Base-by-base conservation (phyloP, 2,797 vertebrate species). In the Gastrophryne carolinensis region DNA sequence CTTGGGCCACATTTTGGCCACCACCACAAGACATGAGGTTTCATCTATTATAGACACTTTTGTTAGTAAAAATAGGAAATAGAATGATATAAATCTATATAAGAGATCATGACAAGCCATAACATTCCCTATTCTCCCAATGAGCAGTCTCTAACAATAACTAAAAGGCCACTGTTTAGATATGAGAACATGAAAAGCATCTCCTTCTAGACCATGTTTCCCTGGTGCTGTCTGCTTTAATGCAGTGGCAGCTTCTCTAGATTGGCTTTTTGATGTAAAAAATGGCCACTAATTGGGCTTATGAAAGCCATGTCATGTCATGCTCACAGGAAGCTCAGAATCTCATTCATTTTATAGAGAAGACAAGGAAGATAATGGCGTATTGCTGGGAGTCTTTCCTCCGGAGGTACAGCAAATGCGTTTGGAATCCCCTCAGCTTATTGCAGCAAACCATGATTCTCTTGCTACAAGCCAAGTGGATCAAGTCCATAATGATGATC, bases 311-410 rank as follows among this genome's bases (percentile, higher is more conserved):
- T 72, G 60, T 72, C 32, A 24, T 30, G 21, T 26, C 19, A 60
- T 2, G 19, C 37, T 34, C 53, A 19, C 49, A 34, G 29, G 32
- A 24, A 15, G 58, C 57, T 37, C 6, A 9, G 23, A 9, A 62
- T 37, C 34, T 68, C 15, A 26, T 69, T 53, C 52, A 60, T 47
- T 37, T 67, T 52, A 41, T 35, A 60, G n/a, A 5, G 29, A 58
- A 29, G 54, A 67, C 54, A 30, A n/a, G 7, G 11, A 15, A 66
- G 53, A 66, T 56, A 73, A 73, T 65, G 50, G 72, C 12, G 47
- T 32, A 8, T 56, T 32, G 26, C 35, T 29, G 21, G 13, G 19
- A 60, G 58, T 35, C 5, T 30, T 47, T 32, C 29, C 17, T 61
- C 39, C 5, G 12, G 34, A 37, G 50, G 26, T 73, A 47, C 32